Conservation (phyloP, 2,888 invertebrate genomes). For the Apotomis turbidana region DNA sequence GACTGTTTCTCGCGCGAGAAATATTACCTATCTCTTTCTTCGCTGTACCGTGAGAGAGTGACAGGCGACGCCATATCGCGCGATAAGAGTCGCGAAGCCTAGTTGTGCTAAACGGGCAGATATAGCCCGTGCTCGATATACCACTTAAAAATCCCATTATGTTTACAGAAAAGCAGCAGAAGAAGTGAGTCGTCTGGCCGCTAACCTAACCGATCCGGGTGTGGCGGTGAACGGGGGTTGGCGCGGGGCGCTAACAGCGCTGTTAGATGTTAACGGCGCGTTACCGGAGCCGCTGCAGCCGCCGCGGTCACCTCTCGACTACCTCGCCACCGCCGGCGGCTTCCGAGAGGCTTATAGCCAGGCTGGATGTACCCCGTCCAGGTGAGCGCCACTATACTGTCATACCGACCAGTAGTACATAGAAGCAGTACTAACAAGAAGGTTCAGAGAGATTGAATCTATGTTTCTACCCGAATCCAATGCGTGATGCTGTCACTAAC, state of each 20-base stretch:
- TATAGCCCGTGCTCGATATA: too few relatives aligned
- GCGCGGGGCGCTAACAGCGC: slow-evolving; percentile 84
- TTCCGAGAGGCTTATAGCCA: slow-evolving; percentile 87
- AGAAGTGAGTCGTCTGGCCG: slow-evolving; percentile 57
- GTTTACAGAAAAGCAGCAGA: slow-evolving; percentile 67
- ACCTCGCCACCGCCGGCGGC: slow-evolving; percentile 85
- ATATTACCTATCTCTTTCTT: too few relatives aligned
- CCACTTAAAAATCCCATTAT: background rate
- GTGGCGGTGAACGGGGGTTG: slow-evolving; percentile 58
- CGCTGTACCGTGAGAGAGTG: too few relatives aligned
- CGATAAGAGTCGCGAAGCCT: too few relatives aligned
- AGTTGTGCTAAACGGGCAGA: too few relatives aligned
- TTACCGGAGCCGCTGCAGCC: slow-evolving; percentile 82
- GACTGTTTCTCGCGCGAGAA: too few relatives aligned
- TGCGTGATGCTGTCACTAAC: too few relatives aligned
- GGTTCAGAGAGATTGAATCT: too few relatives aligned
- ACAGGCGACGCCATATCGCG: too few relatives aligned
- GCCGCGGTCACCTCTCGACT: slow-evolving; percentile 86
- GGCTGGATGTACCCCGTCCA: slow-evolving; percentile 87
- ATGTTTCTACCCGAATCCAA: too few relatives aligned
- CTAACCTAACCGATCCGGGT: slow-evolving; percentile 52
- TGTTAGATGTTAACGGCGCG: slow-evolving; percentile 85
- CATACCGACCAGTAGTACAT: too few relatives aligned
- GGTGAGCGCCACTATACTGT: slow-evolving; percentile 58
- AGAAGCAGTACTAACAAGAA: too few relatives aligned